A percentile compares a stretch with the other conserved stretches of the same genome.
Conservation (phyloP, 2,113 vertebrate genomes). For the Neodontobutis hainanensis region DNA sequence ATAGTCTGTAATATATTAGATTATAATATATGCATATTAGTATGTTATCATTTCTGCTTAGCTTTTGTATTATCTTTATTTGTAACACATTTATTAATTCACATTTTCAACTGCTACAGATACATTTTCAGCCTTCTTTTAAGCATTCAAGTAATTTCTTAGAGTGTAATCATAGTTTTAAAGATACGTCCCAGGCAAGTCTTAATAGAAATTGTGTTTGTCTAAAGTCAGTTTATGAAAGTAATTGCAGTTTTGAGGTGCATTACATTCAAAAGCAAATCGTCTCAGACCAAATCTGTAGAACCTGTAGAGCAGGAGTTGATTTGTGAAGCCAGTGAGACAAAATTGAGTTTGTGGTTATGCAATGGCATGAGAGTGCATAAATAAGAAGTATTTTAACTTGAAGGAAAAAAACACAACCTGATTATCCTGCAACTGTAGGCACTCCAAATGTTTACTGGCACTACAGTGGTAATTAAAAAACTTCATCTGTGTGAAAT, state of each 20-base stretch:
- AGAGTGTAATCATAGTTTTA: too few relatives aligned
- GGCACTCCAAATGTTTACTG: slow-evolving; percentile 67
- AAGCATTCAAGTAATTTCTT: too few relatives aligned
- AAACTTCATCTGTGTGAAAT: slow-evolving; percentile 71
- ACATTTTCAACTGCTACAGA: slow-evolving; percentile 44
- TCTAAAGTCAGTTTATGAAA: too few relatives aligned
- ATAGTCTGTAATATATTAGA: too few relatives aligned
- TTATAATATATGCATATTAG: too few relatives aligned
- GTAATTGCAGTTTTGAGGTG: too few relatives aligned
- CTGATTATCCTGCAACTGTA: slow-evolving; percentile 61
- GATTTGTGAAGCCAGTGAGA: not conserved
- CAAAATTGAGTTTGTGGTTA: slow-evolving; percentile 36
- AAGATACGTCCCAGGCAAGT: too few relatives aligned
- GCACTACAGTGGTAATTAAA: slow-evolving; percentile 69
- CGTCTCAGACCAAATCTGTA: too few relatives aligned
- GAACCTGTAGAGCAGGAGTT: not conserved
- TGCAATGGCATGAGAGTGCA: slow-evolving; percentile 36
- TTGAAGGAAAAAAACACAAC: slow-evolving; percentile 49
- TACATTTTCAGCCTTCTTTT: too few relatives aligned
- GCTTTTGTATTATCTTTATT: too few relatives aligned
- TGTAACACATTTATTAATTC: slow-evolving; percentile 35
- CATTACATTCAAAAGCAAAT: not conserved
- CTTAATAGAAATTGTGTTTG: too few relatives aligned
- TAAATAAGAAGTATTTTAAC: slow-evolving; percentile 34
- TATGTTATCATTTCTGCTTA: too few relatives aligned